These are phyloP conservation scores for Acholoe squamosa DNA, from an alignment of 2,888 invertebrate species.

Conservation along the genomic window DNA sequence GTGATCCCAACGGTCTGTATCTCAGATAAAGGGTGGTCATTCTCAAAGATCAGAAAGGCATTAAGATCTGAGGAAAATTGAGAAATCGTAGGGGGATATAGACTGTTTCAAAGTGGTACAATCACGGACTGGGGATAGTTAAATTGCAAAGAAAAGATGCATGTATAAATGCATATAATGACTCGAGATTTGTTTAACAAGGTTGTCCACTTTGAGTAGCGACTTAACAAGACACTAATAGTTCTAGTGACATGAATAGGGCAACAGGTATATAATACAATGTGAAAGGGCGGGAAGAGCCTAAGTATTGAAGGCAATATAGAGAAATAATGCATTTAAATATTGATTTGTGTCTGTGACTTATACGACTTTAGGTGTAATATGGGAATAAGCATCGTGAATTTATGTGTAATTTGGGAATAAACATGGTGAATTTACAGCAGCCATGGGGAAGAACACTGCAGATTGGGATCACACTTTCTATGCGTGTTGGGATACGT, in stretches of 20 bases:
- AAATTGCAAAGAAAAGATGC: neutral
- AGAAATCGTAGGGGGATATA: neutral
- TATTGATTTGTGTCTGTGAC: neutral
- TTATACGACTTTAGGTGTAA: neutral
- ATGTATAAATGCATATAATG: neutral
- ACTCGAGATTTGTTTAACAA: neutral
- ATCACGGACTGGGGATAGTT: neutral
- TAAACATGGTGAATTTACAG: neutral
- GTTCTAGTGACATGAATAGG: neutral
- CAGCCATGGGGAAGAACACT: neutral
- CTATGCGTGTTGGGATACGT: too few relatives aligned
- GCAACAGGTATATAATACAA: neutral
- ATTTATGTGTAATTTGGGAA: neutral
- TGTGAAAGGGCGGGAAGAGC: neutral
- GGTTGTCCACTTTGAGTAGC: neutral
- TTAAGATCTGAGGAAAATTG: neutral
- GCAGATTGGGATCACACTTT: too few relatives aligned
- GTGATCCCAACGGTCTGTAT: neutral
- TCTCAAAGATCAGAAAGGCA: neutral
- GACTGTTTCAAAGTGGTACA: neutral
- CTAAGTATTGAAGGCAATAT: conserved; percentile 27
- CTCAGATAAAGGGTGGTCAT: neutral
- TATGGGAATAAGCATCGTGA: neutral
- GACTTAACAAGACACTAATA: conserved; percentile 5
- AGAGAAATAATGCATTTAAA: neutral